These are phyloP conservation scores for Arctopsyche grandis DNA, from an alignment of 1,140 invertebrate genomes.

Conservation along the genomic window DNA sequence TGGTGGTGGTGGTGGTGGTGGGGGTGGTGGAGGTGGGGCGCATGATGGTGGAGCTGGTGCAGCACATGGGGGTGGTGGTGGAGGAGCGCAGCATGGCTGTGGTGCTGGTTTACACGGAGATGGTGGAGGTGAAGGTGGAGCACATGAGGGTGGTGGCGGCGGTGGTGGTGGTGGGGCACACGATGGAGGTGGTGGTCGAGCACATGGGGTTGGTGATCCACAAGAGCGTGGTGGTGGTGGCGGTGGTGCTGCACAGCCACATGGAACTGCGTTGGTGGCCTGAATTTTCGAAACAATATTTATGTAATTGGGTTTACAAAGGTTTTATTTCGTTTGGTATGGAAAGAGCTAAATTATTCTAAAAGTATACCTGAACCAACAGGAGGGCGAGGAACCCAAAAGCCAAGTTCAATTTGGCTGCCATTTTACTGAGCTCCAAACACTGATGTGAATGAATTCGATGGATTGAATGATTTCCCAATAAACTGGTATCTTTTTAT, in stretches of 20 bases:
- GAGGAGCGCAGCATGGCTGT: neutral
- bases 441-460: no score
- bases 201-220: neutral
- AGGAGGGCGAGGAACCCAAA: no score
- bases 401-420: no score
- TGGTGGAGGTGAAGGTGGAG: neutral
- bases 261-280: slow-evolving; percentile 1
- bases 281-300: slow-evolving; percentile 2
- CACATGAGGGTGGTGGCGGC: neutral
- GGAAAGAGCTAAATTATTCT: no score
- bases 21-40: neutral
- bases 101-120: neutral
- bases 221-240: neutral
- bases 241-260: neutral
- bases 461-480: no score
- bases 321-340: no score
- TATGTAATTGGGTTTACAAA: no score
- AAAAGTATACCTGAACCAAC: no score
- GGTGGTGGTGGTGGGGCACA: neutral
- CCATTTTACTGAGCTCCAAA: no score
- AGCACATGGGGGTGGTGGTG: neutral
- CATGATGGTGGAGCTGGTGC: neutral
- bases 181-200: neutral
- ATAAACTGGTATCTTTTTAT: no score
- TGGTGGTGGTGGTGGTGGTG: neutral